phyloP scores from a whole-genome alignment of 2,797 vertebrate species.

The Phrynocephalus forsythii region DNA sequence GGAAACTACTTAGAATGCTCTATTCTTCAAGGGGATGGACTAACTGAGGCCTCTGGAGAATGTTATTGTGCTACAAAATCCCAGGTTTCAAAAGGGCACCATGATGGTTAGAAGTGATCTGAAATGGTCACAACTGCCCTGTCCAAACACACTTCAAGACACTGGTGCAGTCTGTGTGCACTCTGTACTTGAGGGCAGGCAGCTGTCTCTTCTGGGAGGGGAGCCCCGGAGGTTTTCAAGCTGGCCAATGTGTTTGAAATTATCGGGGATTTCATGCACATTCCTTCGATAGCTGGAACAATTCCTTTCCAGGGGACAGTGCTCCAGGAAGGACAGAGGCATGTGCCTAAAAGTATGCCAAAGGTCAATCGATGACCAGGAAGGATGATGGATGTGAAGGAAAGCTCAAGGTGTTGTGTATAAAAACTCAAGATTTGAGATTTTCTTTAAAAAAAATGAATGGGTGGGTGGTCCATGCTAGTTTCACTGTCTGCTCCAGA shows the following conservation, averaged over 20 bases:
- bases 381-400: background rate
- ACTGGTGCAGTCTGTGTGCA: background rate
- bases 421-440: background rate
- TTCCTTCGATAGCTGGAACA: constrained; percentile 53
- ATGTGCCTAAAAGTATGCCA: background rate
- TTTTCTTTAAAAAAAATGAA: background rate
- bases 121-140: too few species aligned
- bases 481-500: background rate
- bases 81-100: too few species aligned
- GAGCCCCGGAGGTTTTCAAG: constrained; percentile 6
- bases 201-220: constrained; percentile 39
- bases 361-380: background rate
- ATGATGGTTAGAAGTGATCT: too few species aligned
- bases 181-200: background rate
- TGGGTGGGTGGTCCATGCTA: background rate
- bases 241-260: constrained; percentile 53
- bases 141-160: too few species aligned
- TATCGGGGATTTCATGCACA: constrained; percentile 68
- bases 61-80: too few species aligned
- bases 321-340: background rate
- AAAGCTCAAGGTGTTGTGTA: background rate
- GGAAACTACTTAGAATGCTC: too few species aligned
- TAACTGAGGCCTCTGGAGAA: too few species aligned
- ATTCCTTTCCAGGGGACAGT: constrained; percentile 32
- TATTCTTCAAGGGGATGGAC: too few species aligned